A percentile compares a stretch with the other conserved stretches of the same genome.
These are phyloP conservation scores for Heliconius cydno DNA, from an alignment of 2,888 invertebrate species.

Conservation along the genomic window DNA sequence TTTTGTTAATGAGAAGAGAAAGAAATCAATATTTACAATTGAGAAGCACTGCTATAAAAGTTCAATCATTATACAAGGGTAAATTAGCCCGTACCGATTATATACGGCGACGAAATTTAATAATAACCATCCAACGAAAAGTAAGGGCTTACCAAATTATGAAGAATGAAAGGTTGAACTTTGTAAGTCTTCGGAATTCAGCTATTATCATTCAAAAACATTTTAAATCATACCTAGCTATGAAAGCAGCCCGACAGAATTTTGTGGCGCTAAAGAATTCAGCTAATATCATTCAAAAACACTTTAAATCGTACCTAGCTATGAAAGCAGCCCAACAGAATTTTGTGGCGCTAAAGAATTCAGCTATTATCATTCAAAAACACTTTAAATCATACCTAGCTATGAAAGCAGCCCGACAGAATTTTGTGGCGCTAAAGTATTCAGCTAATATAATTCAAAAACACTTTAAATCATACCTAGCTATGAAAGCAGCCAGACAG, in stretches of 20 bases:
- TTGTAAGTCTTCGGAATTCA: conserved; percentile 65
- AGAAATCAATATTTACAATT: conserved; percentile 60
- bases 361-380: conserved; percentile 76
- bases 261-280: conserved; percentile 59
- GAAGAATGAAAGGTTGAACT: conserved; percentile 65
- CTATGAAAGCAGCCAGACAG: conserved; percentile 57
- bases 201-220: conserved; percentile 76
- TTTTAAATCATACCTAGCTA: conserved; percentile 67
- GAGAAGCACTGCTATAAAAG: conserved; percentile 60
- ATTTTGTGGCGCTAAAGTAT: conserved; percentile 58
- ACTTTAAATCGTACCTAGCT: conserved; percentile 67
- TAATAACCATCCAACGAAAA: conserved; percentile 77
- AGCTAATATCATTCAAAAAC: conserved; percentile 75
- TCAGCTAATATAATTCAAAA: conserved; percentile 77
- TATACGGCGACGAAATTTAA: conserved; percentile 57
- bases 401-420: conserved; percentile 57
- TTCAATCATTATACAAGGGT: conserved; percentile 79
- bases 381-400: conserved; percentile 68
- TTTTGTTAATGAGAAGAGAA: conserved; percentile 66
- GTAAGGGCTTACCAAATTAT: conserved; percentile 73
- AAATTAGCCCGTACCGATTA: conserved; percentile 70
- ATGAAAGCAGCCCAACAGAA: conserved; percentile 58
- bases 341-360: conserved; percentile 59
- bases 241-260: conserved; percentile 56
- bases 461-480: conserved; percentile 67